A percentile compares a stretch with the other conserved stretches of the same genome.
Evolutionary conservation across 2,888 invertebrate genomes (phyloP).

Genomic region (Mesoligia furuncula): DNA sequence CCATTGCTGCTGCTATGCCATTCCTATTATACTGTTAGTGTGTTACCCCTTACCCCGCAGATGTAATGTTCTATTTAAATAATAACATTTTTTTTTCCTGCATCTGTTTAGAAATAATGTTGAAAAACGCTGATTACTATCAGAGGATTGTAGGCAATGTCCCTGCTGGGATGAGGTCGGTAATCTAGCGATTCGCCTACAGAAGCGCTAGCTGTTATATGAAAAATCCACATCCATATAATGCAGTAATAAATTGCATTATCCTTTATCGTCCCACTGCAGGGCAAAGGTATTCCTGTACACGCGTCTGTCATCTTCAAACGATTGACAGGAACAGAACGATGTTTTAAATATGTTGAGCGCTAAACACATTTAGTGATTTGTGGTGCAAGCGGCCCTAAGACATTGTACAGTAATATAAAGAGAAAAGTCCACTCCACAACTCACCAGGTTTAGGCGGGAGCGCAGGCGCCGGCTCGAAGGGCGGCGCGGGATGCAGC

Average conservation of each 20-base stretch:
- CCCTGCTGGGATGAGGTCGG: neutral
- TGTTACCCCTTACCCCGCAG: no score
- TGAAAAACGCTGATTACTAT: neutral
- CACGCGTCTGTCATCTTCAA: neutral
- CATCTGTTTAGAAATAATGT: neutral
- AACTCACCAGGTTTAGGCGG: constrained; percentile 94
- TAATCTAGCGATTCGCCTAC: neutral
- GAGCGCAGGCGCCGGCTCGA: constrained; percentile 91
- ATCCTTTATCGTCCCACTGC: neutral
- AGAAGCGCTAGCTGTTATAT: neutral
- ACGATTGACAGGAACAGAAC: neutral
- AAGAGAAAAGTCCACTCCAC: neutral
- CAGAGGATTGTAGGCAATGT: no score
- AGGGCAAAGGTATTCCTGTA: neutral
- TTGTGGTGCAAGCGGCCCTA: neutral
- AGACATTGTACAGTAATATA: neutral
- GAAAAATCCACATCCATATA: neutral
- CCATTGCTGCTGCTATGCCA: no score
- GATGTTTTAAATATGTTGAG: neutral
- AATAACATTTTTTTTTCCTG: no score
- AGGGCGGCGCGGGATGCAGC: constrained; percentile 79
- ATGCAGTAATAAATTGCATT: neutral
- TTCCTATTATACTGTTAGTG: no score
- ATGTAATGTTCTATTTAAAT: neutral
- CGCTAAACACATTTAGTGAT: neutral